These are phyloP conservation scores for Cepaea hortensis DNA, from an alignment of 2,888 invertebrate genomes.

Conservation along the genomic window DNA sequence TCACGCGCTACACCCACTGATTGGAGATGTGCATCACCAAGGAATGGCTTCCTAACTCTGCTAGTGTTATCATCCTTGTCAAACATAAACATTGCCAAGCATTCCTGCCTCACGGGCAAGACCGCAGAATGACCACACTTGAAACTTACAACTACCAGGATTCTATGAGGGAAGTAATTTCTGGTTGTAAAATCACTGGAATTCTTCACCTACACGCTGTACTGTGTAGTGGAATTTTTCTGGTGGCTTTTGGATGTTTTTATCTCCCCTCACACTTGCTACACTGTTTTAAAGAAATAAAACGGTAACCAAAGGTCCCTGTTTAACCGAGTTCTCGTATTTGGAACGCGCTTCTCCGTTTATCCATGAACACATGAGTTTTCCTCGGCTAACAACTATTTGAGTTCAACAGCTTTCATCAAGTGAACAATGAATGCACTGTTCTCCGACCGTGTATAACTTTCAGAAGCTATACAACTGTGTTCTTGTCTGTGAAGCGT, in stretches of 20 bases:
- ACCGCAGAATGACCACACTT: background rate
- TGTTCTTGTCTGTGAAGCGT: too few species aligned
- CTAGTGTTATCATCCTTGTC: background rate
- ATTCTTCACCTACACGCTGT: background rate
- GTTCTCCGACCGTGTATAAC: too few species aligned
- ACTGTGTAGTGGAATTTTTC: too few species aligned
- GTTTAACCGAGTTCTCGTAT: background rate
- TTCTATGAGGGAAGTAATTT: background rate
- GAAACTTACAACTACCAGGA: background rate
- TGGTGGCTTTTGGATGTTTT: background rate
- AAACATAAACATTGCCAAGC: conserved; percentile 5
- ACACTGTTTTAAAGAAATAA: background rate
- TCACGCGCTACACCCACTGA: background rate
- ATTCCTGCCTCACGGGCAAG: background rate
- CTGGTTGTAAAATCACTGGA: background rate
- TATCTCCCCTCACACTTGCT: background rate
- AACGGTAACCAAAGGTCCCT: background rate
- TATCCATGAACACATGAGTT: background rate
- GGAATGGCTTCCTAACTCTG: background rate
- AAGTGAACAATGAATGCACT: background rate
- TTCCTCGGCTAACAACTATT: background rate
- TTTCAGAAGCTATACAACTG: too few species aligned
- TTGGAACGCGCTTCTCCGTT: background rate
- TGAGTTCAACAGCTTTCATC: background rate
- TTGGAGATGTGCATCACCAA: background rate